Base-by-base conservation (phyloP, 2,113 vertebrate genomes). In the Tinamus guttatus region DNA sequence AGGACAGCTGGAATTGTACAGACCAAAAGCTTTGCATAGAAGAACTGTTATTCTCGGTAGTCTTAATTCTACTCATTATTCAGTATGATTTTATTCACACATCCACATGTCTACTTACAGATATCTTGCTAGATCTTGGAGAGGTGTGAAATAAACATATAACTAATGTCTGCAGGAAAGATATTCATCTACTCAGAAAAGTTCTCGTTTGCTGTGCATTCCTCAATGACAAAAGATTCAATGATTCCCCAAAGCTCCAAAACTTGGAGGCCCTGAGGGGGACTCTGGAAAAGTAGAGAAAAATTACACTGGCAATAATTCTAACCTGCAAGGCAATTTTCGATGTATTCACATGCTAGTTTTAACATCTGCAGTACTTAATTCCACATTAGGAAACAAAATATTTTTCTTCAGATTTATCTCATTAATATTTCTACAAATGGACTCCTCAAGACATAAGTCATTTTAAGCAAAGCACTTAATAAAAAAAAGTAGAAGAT, bases 81-180 rank as follows among this genome's bases (percentile, higher is more conserved):
- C 76, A 85, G 79, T 51, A 87, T 64, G 54, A 64, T 71, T 88
- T 95, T 68, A 78, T 87, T 88, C 85, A 64, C 52, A 85, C 56
- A 76, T 92, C 93, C 62, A 85, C 69, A 86, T 89, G 67, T 65
- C 52, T 84, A 38, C 38, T 88, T 90, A 54, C 67, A 93, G 95
- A 76, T 40, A 74, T 74, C 65, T 24, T 32, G 68, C 27, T 75
- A 76, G 88, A 65, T 90, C 94, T 93, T 92, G 36, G 62, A 84
- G 90, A 93, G 83, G 82, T 95, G 93, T 62, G 85, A 73, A 86
- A 81, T 75, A 86, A 40, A 81, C 78, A 75, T 89, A 79, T 32
- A 87, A 83, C 28, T 90, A 58, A 93, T 73, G 47, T 58, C 69
- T 90, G 65, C 86, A 89, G 83, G 92, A 94, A 97, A 93, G 78